Evolutionary conservation across 2,797 vertebrate genomes (phyloP).

Genomic region (Onychomys arenicola): DNA sequence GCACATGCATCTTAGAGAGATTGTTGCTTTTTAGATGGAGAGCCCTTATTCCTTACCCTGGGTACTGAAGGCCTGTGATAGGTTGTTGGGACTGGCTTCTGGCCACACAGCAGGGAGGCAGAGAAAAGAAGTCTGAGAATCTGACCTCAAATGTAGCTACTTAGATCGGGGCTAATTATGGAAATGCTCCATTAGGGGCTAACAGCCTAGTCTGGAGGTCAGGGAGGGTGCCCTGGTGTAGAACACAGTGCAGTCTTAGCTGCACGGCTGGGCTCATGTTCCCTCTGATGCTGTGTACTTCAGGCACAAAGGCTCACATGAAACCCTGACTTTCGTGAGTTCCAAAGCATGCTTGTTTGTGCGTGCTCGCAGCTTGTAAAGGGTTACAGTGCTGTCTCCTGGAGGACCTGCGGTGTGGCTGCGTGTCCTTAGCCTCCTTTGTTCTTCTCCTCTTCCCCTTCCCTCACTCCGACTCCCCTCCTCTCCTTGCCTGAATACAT

Average conservation of each 20-base stretch:
- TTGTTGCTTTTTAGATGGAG: background rate
- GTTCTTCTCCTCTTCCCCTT: slow-evolving; percentile 80
- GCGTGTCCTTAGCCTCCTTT: slow-evolving; percentile 85
- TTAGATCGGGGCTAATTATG: background rate
- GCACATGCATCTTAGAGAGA: background rate
- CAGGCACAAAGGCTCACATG: background rate
- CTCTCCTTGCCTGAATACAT: slow-evolving; percentile 85
- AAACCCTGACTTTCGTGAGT: slow-evolving; percentile 57
- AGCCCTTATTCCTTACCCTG: background rate
- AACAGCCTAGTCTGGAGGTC: background rate
- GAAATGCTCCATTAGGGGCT: background rate
- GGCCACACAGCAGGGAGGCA: background rate
- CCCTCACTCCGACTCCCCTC: slow-evolving; percentile 81
- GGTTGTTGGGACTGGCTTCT: background rate
- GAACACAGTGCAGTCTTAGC: background rate
- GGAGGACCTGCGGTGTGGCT: slow-evolving; percentile 76
- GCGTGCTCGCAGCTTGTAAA: slow-evolving; percentile 77
- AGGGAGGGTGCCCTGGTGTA: background rate
- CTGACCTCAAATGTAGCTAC: slow-evolving; percentile 30
- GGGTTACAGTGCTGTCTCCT: slow-evolving; percentile 82
- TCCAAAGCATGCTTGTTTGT: background rate
- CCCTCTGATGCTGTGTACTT: background rate
- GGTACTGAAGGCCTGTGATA: background rate
- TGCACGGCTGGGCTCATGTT: background rate
- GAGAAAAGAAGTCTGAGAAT: background rate